phyloP scores from a whole-genome alignment of 92 coral and sea anemone species.

The Palythoa grandis region DNA sequence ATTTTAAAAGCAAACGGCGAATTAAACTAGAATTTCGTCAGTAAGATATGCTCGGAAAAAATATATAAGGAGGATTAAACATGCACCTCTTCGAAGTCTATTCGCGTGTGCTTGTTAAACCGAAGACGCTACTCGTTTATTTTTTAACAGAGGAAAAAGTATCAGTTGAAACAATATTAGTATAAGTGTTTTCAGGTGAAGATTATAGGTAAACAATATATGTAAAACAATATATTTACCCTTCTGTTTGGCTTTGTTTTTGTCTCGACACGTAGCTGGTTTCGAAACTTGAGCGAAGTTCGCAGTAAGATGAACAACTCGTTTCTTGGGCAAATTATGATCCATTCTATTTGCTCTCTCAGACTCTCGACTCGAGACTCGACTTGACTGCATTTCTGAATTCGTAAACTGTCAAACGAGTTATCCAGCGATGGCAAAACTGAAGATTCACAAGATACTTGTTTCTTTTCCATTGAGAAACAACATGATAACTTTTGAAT shows the following conservation, averaged over 20 bases:
- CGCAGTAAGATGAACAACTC: constrained; percentile 20
- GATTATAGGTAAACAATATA: too few species aligned
- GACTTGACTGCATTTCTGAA: not conserved
- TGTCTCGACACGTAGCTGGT: not conserved
- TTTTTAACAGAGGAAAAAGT: too few species aligned
- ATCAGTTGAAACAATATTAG: too few species aligned
- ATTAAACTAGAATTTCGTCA: too few species aligned
- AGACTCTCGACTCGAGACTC: not conserved
- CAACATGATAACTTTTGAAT: constrained; percentile 6
- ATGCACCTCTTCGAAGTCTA: too few species aligned
- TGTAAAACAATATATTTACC: constrained; percentile 21
- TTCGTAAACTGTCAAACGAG: not conserved
- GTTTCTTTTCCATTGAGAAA: not conserved
- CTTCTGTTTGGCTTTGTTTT: constrained; percentile 3
- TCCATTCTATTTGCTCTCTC: constrained; percentile 10
- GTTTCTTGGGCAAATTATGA: constrained; percentile 18
- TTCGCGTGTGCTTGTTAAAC: too few species aligned
- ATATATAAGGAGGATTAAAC: too few species aligned
- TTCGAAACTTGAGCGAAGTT: constrained; percentile 43
- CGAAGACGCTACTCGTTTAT: too few species aligned
- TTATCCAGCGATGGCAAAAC: not conserved
- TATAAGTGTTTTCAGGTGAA: too few species aligned
- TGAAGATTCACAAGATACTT: not conserved
- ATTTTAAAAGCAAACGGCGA: too few species aligned
- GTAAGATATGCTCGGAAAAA: too few species aligned